Evolutionary conservation across 2,797 vertebrate genomes (phyloP).

Genomic region (Phoeniculus purpureus): DNA sequence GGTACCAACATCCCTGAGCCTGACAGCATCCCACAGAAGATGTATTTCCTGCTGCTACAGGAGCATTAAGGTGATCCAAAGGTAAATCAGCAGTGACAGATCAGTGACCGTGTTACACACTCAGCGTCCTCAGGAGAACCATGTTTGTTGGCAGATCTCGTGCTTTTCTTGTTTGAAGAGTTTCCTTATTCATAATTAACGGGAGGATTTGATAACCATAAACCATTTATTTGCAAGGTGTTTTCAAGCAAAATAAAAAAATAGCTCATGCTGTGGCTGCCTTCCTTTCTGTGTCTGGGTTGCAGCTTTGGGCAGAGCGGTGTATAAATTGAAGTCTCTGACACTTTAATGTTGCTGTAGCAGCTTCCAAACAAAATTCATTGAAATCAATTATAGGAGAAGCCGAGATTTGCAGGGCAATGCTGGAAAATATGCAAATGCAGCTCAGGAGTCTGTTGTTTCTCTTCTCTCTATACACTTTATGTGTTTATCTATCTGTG

Average conservation of each 20-base stretch:
- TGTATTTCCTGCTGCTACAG: constrained; percentile 71
- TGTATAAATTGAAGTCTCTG: constrained; percentile 45
- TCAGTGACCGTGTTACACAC: constrained; percentile 50
- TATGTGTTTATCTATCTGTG: neutral
- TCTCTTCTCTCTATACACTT: neutral
- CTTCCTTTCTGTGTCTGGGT: constrained; percentile 12
- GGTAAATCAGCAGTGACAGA: constrained; percentile 73
- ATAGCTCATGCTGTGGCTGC: neutral
- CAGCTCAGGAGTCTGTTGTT: neutral
- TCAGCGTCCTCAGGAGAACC: constrained; percentile 40
- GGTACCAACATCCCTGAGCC: constrained; percentile 1
- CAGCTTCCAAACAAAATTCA: constrained; percentile 23
- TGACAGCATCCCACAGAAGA: constrained; percentile 61
- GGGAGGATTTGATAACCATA: neutral
- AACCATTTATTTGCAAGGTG: constrained; percentile 29
- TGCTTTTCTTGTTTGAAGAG: constrained; percentile 22
- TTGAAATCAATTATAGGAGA: constrained; percentile 20
- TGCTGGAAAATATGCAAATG: constrained; percentile 42
- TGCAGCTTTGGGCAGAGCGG: neutral
- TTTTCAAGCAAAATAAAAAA: constrained; percentile 46
- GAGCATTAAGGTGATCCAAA: constrained; percentile 73
- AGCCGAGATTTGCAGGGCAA: neutral
- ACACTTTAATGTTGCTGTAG: constrained; percentile 34
- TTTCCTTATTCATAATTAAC: constrained; percentile 58
- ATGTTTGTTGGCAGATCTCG: constrained; percentile 32